Percentiles rank a stretch among this genome's conserved stretches.
These are phyloP conservation scores for Acholoe squamosa DNA, from an alignment of 2,888 invertebrate genomes.

Conservation along the genomic window DNA sequence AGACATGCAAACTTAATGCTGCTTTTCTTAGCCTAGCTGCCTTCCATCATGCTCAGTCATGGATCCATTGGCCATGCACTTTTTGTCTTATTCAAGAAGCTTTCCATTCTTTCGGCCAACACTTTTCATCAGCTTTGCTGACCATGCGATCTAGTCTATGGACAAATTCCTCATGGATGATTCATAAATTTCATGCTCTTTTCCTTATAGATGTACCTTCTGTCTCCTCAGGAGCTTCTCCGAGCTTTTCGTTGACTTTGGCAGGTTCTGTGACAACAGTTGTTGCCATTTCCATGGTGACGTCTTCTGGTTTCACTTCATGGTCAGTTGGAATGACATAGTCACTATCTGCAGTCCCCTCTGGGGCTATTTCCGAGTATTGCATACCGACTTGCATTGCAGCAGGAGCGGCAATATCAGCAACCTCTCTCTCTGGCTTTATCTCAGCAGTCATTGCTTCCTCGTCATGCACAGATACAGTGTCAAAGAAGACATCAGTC, in stretches of 20 bases:
- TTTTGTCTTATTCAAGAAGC: background rate
- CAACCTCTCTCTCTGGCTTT: background rate
- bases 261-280: slow-evolving; percentile 4
- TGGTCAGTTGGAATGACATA: slow-evolving; percentile 59
- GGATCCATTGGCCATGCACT: slow-evolving; percentile 18
- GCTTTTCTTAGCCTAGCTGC: background rate
- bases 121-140: slow-evolving; percentile 2
- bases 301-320: slow-evolving; percentile 41
- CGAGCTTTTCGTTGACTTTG: slow-evolving; percentile 29
- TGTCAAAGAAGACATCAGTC: slow-evolving; percentile 48
- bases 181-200: background rate
- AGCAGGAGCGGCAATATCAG: background rate
- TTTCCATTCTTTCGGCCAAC: background rate
- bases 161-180: background rate
- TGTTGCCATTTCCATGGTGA: slow-evolving; percentile 33
- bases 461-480: slow-evolving; percentile 13
- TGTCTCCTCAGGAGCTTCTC: slow-evolving; percentile 58
- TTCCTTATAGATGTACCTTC: slow-evolving; percentile 32
- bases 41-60: slow-evolving; percentile 23
- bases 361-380: slow-evolving; percentile 47
- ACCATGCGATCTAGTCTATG: slow-evolving; percentile 12
- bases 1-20: slow-evolving; percentile 32
- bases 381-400: slow-evolving; percentile 48
- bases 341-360: slow-evolving; percentile 54
- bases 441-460: background rate